These are phyloP conservation scores for Copidosoma aretas DNA, from an alignment of 2,888 invertebrate species.

Conservation along the genomic window DNA sequence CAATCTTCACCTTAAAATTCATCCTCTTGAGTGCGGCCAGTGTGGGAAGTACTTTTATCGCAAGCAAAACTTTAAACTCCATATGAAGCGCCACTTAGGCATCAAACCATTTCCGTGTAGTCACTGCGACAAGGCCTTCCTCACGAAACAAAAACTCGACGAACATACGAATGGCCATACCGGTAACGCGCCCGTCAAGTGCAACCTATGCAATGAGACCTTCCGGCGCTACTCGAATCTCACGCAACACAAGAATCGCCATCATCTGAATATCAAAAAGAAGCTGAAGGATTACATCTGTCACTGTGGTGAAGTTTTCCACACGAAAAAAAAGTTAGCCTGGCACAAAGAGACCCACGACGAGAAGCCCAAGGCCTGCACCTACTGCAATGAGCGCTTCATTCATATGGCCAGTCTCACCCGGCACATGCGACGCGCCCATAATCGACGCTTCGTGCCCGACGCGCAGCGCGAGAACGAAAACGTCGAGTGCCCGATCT, in stretches of 20 bases:
- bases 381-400: slow-evolving; percentile 85
- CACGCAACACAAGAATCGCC: slow-evolving; percentile 81
- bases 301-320: slow-evolving; percentile 81
- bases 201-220: slow-evolving; percentile 79
- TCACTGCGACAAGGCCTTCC: slow-evolving; percentile 81
- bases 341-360: slow-evolving; percentile 90
- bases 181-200: slow-evolving; percentile 80
- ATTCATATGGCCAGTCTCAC: slow-evolving; percentile 83
- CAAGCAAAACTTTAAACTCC: slow-evolving; percentile 77
- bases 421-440: slow-evolving; percentile 81
- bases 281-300: slow-evolving; percentile 78
- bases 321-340: slow-evolving; percentile 81
- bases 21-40: slow-evolving; percentile 82
- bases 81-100: slow-evolving; percentile 80
- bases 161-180: slow-evolving; percentile 87
- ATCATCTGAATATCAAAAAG: slow-evolving; percentile 76
- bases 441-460: slow-evolving; percentile 78
- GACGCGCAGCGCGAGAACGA: slow-evolving; percentile 69
- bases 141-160: slow-evolving; percentile 80
- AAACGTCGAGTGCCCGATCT: slow-evolving; percentile 80
- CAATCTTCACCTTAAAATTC: slow-evolving; percentile 77
- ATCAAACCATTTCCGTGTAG: slow-evolving; percentile 79
- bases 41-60: slow-evolving; percentile 82
- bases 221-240: slow-evolving; percentile 85
- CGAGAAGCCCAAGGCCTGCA: slow-evolving; percentile 81